Evolutionary conservation across 2,113 vertebrate genomes (phyloP).

Genomic region (Mustela lutreola): DNA sequence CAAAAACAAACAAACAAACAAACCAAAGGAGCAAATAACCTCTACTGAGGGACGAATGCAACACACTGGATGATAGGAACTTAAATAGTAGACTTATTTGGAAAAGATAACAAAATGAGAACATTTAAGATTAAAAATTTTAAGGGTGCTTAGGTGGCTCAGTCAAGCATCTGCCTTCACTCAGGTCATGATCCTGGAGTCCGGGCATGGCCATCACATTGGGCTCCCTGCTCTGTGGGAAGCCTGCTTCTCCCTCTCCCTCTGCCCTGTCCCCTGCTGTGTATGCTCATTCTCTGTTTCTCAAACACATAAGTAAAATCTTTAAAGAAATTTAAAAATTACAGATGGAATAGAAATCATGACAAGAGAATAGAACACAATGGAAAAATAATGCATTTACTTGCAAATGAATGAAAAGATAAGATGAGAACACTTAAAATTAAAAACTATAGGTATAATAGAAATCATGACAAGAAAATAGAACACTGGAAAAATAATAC

Average conservation of each 20-base stretch:
- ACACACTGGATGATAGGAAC: background rate
- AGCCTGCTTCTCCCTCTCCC: no score
- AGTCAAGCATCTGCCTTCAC: no score
- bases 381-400: background rate
- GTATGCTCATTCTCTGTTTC: no score
- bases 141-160: no score
- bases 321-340: background rate
- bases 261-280: no score
- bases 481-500: background rate
- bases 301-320: no score
- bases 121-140: background rate
- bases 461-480: background rate
- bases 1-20: background rate
- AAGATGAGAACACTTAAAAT: background rate
- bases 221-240: no score
- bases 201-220: no score
- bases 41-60: background rate
- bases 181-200: no score
- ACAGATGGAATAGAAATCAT: background rate
- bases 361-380: background rate
- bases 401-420: background rate
- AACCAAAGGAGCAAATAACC: background rate
- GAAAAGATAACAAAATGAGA: background rate
- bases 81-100: background rate
- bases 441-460: background rate